phyloP scores from a whole-genome alignment of 2,888 invertebrate genomes.

The Meganola albula region DNA sequence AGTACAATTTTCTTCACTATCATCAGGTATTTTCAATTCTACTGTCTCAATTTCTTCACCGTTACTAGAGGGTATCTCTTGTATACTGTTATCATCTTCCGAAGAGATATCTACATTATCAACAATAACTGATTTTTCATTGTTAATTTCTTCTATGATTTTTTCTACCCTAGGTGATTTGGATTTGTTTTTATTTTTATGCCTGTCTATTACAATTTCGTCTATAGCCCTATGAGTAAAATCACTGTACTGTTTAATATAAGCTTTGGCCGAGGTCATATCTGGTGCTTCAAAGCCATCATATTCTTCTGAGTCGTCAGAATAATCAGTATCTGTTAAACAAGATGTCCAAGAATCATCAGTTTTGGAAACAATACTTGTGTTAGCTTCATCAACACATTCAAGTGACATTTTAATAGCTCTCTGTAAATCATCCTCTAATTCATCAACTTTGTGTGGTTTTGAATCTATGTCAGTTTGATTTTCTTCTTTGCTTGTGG shows the following conservation, averaged over 20 bases:
- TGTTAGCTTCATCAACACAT: slow-evolving; percentile 41
- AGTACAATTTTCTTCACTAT: slow-evolving; percentile 20
- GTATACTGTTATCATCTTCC: slow-evolving; percentile 53
- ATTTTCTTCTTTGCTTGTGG: slow-evolving; percentile 29
- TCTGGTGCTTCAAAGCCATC: slow-evolving; percentile 54
- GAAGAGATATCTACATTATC: slow-evolving; percentile 53
- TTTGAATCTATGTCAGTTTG: slow-evolving; percentile 24
- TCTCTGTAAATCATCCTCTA: slow-evolving; percentile 59
- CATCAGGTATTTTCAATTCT: slow-evolving; percentile 13
- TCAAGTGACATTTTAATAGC: slow-evolving; percentile 76
- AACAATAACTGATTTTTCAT: slow-evolving; percentile 52
- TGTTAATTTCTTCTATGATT: slow-evolving; percentile 55
- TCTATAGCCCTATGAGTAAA: slow-evolving; percentile 83
- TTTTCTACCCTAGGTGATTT: slow-evolving; percentile 42
- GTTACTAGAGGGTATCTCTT: slow-evolving; percentile 32
- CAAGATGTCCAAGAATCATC: slow-evolving; percentile 69
- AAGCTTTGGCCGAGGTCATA: slow-evolving; percentile 80
- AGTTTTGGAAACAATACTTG: slow-evolving; percentile 50
- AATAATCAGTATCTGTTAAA: slow-evolving; percentile 55
- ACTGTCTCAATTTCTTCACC: slow-evolving; percentile 24
- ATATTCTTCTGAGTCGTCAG: slow-evolving; percentile 64
- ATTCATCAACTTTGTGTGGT: slow-evolving; percentile 49
- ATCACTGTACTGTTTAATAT: slow-evolving; percentile 87
- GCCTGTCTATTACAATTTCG: slow-evolving; percentile 63
- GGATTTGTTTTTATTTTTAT: slow-evolving; percentile 34